A percentile compares a stretch with the other conserved stretches of the same genome.
These are phyloP conservation scores for Eulemur macaco DNA, from an alignment of 2,113 vertebrate species.

Conservation along the genomic window DNA sequence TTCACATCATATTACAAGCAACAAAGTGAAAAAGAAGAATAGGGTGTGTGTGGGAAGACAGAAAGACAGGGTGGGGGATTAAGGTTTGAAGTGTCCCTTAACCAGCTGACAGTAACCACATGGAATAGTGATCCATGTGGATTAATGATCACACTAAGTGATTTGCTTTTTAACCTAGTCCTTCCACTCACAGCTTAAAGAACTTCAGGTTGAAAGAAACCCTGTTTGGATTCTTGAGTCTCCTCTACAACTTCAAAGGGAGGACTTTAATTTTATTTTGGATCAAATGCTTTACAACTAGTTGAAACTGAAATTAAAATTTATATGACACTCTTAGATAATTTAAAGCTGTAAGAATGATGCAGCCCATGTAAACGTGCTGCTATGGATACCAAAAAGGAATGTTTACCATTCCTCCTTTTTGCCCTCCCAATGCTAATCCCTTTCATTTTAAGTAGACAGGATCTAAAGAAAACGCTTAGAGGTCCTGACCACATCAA, in stretches of 20 bases:
- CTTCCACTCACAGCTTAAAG: background rate
- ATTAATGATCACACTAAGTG: background rate
- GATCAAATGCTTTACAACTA: background rate
- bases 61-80: background rate
- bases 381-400: background rate
- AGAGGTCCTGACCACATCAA: background rate
- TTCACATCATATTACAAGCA: background rate
- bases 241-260: background rate
- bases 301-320: background rate
- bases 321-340: background rate
- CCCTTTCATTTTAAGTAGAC: background rate
- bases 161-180: background rate
- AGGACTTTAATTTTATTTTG: conserved; percentile 7
- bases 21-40: background rate
- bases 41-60: background rate
- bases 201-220: background rate
- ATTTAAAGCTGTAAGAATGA: background rate
- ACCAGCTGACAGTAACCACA: background rate
- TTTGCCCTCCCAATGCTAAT: background rate
- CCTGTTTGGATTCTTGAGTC: background rate
- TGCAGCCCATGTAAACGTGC: background rate
- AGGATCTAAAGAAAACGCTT: background rate
- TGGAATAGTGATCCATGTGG: background rate
- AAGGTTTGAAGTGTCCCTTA: background rate
- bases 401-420: no score